Percentiles rank a stretch among this genome's conserved stretches.
phyloP scores from a whole-genome alignment of 92 coral and sea anemone species.

The Phymanthus crucifer region DNA sequence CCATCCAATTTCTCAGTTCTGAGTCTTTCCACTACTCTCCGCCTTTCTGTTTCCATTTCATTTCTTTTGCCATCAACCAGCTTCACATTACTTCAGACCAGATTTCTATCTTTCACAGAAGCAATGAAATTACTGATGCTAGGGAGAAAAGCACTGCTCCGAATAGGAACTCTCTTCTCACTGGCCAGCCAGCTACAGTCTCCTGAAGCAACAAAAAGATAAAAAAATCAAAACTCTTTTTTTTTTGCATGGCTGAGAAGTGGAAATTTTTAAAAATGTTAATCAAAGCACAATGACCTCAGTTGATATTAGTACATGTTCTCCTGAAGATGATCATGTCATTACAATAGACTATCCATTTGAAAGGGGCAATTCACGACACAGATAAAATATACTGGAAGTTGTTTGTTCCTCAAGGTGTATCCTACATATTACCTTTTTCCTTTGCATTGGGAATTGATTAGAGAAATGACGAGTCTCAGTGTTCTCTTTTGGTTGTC shows the following conservation, averaged over 20 bases:
- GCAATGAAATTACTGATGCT: neutral
- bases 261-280: neutral
- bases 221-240: neutral
- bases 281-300: too few species aligned
- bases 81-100: neutral
- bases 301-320: too few species aligned
- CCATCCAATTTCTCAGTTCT: too few species aligned
- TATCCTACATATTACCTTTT: conserved; percentile 11
- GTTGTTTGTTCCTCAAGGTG: too few species aligned
- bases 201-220: neutral
- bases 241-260: neutral
- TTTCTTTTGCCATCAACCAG: neutral
- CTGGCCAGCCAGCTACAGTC: conserved; percentile 3
- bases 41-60: neutral
- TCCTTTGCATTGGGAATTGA: conserved; percentile 17
- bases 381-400: too few species aligned
- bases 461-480: conserved; percentile 24
- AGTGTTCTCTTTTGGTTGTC: neutral
- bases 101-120: conserved; percentile 2
- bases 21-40: too few species aligned
- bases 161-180: conserved; percentile 19
- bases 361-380: too few species aligned
- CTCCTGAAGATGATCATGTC: too few species aligned
- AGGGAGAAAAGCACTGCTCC: conserved; percentile 15
- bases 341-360: too few species aligned